Evolutionary conservation across 1,140 invertebrate genomes (phyloP).

Genomic region (Drosophila nebulosa): DNA sequence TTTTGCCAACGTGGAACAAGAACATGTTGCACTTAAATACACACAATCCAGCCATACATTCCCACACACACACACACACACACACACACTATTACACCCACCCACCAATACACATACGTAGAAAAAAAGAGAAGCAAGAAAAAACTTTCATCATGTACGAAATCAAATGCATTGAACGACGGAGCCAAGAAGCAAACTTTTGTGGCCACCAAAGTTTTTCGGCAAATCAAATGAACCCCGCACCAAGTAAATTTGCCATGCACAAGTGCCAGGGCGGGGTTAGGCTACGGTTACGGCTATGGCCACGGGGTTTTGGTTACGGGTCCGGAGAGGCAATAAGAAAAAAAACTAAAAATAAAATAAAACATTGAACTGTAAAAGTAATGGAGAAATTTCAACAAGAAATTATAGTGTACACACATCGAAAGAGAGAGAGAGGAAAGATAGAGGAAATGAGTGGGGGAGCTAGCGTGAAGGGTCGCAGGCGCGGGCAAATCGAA

Average conservation of each 20-base stretch:
- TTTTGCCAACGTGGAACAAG: constrained; percentile 32
- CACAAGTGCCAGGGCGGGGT: constrained; percentile 45
- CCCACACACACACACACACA: not conserved
- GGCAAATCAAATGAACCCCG: constrained; percentile 72
- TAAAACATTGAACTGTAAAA: constrained; percentile 76
- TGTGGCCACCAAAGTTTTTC: constrained; percentile 73
- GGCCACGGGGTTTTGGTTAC: not conserved
- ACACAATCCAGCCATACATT: constrained; percentile 21
- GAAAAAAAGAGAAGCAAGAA: not conserved
- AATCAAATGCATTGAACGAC: constrained; percentile 76
- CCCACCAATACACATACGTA: constrained; percentile 14
- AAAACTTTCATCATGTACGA: constrained; percentile 50
- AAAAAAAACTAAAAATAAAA: constrained; percentile 21
- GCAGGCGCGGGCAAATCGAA: not conserved
- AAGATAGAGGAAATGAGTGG: not conserved
- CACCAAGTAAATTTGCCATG: constrained; percentile 63
- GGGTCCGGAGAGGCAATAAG: not conserved
- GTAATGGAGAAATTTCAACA: constrained; percentile 71
- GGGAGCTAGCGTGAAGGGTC: not conserved
- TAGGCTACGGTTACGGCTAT: not conserved
- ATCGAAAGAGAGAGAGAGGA: constrained; percentile 4
- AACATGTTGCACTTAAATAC: constrained; percentile 69
- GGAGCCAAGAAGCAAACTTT: constrained; percentile 64
- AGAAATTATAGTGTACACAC: constrained; percentile 66
- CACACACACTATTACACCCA: constrained; percentile 12